Percentiles rank a stretch among this genome's conserved stretches.
phyloP scores from a whole-genome alignment of 2,113 vertebrate species.

The Elachura formosa region DNA sequence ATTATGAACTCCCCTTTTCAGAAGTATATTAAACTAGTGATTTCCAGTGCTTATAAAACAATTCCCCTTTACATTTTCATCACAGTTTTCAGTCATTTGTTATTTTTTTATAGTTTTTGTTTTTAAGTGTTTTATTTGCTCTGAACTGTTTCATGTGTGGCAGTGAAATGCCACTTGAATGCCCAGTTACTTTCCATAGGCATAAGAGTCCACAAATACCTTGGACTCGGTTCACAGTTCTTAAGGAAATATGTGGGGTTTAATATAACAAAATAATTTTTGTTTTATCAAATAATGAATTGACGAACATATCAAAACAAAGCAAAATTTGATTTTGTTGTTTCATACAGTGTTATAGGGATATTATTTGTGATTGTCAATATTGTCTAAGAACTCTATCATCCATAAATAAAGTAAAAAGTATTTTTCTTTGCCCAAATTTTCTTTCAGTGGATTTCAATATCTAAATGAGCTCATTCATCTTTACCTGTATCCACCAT shows the following conservation, averaged over 20 bases:
- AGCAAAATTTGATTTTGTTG: too few relatives aligned
- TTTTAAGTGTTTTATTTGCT: background rate
- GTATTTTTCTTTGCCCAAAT: background rate
- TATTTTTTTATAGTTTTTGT: background rate
- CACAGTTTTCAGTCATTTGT: background rate
- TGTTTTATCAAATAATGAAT: too few relatives aligned
- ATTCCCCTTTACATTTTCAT: background rate
- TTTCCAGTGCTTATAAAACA: background rate
- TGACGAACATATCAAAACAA: too few relatives aligned
- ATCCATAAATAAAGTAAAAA: background rate
- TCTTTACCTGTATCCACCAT: background rate
- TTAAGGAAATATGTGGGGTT: background rate
- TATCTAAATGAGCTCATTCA: background rate
- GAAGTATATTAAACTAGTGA: background rate
- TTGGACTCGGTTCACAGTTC: background rate
- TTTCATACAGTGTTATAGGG: background rate
- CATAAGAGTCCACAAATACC: background rate
- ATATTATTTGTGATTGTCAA: background rate
- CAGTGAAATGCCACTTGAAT: background rate
- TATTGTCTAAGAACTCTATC: background rate
- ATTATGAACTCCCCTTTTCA: background rate
- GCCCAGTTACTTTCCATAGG: background rate
- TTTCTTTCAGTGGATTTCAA: background rate
- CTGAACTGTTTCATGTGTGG: background rate
- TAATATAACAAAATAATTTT: background rate